Percentiles rank a stretch among this genome's conserved stretches.
These are phyloP conservation scores for Athene cunicularia DNA, from an alignment of 2,113 vertebrate species.

Conservation along the genomic window DNA sequence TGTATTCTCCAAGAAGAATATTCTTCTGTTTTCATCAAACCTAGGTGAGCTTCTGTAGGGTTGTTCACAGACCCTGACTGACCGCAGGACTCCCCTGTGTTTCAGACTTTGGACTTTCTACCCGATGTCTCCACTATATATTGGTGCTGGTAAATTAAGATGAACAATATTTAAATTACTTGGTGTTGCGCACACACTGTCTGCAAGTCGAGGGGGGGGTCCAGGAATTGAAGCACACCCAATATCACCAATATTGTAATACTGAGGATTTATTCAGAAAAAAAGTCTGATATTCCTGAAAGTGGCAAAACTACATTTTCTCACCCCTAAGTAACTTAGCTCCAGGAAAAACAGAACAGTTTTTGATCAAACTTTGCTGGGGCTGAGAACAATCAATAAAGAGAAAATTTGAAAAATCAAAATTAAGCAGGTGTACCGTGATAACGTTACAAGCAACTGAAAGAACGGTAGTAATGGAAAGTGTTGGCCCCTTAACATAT, in stretches of 20 bases:
- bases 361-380: background rate
- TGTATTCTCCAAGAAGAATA: background rate
- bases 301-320: background rate
- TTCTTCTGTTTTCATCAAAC: background rate
- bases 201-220: background rate
- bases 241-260: background rate
- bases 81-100: background rate
- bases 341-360: background rate
- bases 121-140: background rate
- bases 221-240: background rate
- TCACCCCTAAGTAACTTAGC: background rate
- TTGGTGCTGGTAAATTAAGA: background rate
- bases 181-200: background rate
- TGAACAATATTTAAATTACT: background rate
- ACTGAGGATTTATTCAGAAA: background rate
- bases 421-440: background rate
- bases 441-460: background rate
- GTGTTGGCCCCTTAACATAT: background rate
- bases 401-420: background rate
- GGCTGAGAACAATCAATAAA: background rate
- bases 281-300: background rate
- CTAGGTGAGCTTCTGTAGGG: background rate
- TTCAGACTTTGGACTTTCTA: background rate
- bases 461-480: background rate
- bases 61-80: background rate